phyloP scores from a whole-genome alignment of 2,113 vertebrate genomes.

The Cynopterus brachyotis region DNA sequence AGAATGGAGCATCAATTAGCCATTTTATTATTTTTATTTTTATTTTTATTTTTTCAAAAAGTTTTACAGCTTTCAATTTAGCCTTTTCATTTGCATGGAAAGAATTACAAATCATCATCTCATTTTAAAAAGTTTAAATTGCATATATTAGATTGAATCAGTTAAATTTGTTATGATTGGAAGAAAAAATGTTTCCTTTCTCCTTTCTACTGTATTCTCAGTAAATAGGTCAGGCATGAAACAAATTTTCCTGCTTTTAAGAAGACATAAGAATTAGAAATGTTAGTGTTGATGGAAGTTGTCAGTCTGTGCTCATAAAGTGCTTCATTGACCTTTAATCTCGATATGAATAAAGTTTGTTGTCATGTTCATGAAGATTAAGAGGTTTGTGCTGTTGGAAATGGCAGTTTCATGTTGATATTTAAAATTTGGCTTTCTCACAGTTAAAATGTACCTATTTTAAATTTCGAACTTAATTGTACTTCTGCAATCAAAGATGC shows the following conservation, averaged over 20 bases:
- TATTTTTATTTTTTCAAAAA: neutral
- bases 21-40: neutral
- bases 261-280: conserved; percentile 64
- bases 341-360: conserved; percentile 77
- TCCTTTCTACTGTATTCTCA: conserved; percentile 53
- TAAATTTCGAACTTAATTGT: neutral
- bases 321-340: conserved; percentile 78
- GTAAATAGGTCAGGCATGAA: conserved; percentile 46
- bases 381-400: conserved; percentile 64
- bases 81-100: neutral
- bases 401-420: conserved; percentile 71
- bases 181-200: conserved; percentile 58
- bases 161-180: neutral
- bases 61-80: neutral
- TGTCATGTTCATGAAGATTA: conserved; percentile 77
- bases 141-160: neutral
- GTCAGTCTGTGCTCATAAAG: conserved; percentile 73
- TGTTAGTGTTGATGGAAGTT: conserved; percentile 68
- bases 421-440: neutral
- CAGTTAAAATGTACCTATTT: neutral
- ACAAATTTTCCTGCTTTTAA: conserved; percentile 66
- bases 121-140: neutral
- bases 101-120: neutral
- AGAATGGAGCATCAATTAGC: neutral
- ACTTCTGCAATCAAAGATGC: neutral